Base-by-base conservation (phyloP, 2,888 invertebrate genomes). In the Nasonia oneida region DNA sequence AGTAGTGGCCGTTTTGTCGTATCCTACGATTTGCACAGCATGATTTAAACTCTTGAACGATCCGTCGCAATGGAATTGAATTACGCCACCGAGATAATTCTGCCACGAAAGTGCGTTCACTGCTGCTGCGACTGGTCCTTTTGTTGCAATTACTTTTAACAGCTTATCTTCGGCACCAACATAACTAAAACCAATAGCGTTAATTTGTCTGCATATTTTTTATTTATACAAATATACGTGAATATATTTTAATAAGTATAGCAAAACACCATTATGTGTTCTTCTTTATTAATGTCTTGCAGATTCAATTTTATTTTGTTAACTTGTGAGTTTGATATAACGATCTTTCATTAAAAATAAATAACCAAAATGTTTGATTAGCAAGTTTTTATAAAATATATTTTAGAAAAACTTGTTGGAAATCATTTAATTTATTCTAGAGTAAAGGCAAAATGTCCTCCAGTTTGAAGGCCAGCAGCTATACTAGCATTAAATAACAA, bases 21-120 rank as follows among this genome's bases (percentile, higher is more conserved):
- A 98, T 0, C 98, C 98, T 0, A 98, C 96, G 79, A 98, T 94
- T 92, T 97, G 95, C 0, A 97, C 97, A 0, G 97, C 97, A 91
- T 98, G 98, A 92, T 98, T 97, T n/a, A 97, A 93, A 67, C 94
- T 94, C 0, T 90, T 81, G 0, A 94, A 92, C 0, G 94, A 92
- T 3, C 95, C 95, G 82, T 96, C 95, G 94, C 98, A 98, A 90
- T 97, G 96, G 91, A 95, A 97, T 91, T 97, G 96, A 90, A 98
- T 97, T 57, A 97, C 95, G 0, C 98, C 98, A 0, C 97, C 97
- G 12, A 97, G 94, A 92, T 98, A 98, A 93, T 97, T 96, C 93
- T 97, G 97, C 98, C 98, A 98, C 0, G 96, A 95, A 47, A 96
- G 94, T 0, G 97, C 98, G 93, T 98, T 98, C 0, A 98, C 96